These are phyloP conservation scores for Cephus pygmeus DNA, from an alignment of 2,888 invertebrate genomes.

Conservation along the genomic window DNA sequence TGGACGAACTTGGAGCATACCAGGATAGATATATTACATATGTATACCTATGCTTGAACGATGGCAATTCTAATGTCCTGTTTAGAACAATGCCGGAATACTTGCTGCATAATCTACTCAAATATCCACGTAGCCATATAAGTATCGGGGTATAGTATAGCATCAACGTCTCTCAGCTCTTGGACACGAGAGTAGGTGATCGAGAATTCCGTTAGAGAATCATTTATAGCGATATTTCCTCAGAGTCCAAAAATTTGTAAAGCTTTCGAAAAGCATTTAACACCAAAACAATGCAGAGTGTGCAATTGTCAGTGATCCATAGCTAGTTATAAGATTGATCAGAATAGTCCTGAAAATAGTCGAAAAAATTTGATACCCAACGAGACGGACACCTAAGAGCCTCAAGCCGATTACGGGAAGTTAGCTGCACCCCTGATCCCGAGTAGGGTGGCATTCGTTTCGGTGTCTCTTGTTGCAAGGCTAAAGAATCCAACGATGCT, in stretches of 20 bases:
- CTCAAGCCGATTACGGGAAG: constrained; percentile 11
- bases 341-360: neutral
- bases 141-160: neutral
- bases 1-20: neutral
- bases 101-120: neutral
- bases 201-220: neutral
- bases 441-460: neutral
- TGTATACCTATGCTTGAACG: neutral
- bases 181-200: neutral
- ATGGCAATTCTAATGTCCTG: neutral
- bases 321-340: neutral
- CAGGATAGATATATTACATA: neutral
- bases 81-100: neutral
- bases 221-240: too few species aligned
- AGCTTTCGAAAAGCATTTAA: neutral
- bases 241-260: neutral
- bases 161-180: neutral
- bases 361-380: neutral
- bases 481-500: neutral
- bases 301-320: neutral
- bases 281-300: neutral
- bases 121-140: neutral
- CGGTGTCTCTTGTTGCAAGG: neutral
- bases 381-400: neutral
- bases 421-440: neutral